Percentiles rank a stretch among this genome's conserved stretches.
Conservation (phyloP, 2,113 vertebrate species). For the Chionomys nivalis region DNA sequence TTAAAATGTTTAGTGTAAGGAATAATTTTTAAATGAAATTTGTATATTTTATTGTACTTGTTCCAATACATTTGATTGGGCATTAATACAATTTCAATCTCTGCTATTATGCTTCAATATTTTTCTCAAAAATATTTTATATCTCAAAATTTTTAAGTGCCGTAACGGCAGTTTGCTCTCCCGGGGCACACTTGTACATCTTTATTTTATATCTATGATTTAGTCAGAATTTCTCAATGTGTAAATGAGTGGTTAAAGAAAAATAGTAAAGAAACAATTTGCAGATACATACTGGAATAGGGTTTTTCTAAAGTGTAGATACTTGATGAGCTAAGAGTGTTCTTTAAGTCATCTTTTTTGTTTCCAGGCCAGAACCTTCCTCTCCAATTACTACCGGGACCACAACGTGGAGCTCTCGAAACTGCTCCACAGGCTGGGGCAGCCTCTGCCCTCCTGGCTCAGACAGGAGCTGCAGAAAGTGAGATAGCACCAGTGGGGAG, state of each 20-base stretch:
- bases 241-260: neutral
- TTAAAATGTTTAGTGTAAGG: neutral
- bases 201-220: neutral
- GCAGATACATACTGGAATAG: no score
- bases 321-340: neutral
- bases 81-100: neutral
- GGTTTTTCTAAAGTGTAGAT: neutral
- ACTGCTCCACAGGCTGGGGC: constrained; percentile 95
- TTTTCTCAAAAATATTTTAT: neutral
- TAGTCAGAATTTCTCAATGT: neutral
- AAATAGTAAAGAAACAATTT: neutral
- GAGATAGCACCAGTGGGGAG: constrained; percentile 85
- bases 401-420: constrained; percentile 98
- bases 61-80: neutral
- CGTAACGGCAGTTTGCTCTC: neutral
- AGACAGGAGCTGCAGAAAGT: constrained; percentile 98
- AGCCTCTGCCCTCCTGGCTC: constrained; percentile 97
- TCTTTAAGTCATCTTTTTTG: neutral
- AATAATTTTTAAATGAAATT: neutral
- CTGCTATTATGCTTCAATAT: neutral
- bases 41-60: neutral
- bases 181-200: neutral
- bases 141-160: neutral
- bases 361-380: constrained; percentile 92
- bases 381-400: constrained; percentile 96